Conservation (phyloP, 2,113 vertebrate species). For the Caranx ignobilis region DNA sequence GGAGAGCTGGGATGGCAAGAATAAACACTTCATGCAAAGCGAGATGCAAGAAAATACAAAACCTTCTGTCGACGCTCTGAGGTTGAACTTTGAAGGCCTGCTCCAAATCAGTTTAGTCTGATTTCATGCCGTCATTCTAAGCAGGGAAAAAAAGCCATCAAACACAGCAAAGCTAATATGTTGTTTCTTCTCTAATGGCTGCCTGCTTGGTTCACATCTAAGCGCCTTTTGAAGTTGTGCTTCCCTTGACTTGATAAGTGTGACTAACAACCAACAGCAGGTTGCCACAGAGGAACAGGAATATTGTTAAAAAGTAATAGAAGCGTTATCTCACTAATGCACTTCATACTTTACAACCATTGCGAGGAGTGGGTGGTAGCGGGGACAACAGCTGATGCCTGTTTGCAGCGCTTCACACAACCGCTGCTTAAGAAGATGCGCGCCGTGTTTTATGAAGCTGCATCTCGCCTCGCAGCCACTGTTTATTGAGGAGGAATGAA, state of each 20-base stretch:
- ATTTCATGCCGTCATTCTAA: slow-evolving; percentile 66
- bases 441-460: slow-evolving; percentile 48
- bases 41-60: background rate
- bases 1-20: background rate
- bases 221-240: slow-evolving; percentile 60
- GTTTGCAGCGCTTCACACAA: slow-evolving; percentile 36
- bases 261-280: slow-evolving; percentile 63
- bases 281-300: slow-evolving; percentile 47
- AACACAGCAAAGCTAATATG: slow-evolving; percentile 60
- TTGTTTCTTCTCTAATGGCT: slow-evolving; percentile 64
- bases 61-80: slow-evolving; percentile 19
- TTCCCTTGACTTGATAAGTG: slow-evolving; percentile 64
- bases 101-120: slow-evolving; percentile 49
- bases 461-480: slow-evolving; percentile 15
- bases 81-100: slow-evolving; percentile 55
- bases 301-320: slow-evolving; percentile 73
- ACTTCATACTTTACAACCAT: slow-evolving; percentile 63
- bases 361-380: background rate
- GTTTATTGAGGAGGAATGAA: slow-evolving; percentile 58
- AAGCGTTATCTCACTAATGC: slow-evolving; percentile 73
- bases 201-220: slow-evolving; percentile 55
- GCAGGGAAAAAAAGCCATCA: slow-evolving; percentile 53
- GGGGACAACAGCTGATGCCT: slow-evolving; percentile 38
- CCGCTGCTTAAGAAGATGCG: slow-evolving; percentile 6
- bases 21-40: slow-evolving; percentile 24